A percentile compares a stretch with the other conserved stretches of the same genome.
These are phyloP conservation scores for Etheostoma spectabile DNA, from an alignment of 2,113 vertebrate genomes.

Conservation along the genomic window DNA sequence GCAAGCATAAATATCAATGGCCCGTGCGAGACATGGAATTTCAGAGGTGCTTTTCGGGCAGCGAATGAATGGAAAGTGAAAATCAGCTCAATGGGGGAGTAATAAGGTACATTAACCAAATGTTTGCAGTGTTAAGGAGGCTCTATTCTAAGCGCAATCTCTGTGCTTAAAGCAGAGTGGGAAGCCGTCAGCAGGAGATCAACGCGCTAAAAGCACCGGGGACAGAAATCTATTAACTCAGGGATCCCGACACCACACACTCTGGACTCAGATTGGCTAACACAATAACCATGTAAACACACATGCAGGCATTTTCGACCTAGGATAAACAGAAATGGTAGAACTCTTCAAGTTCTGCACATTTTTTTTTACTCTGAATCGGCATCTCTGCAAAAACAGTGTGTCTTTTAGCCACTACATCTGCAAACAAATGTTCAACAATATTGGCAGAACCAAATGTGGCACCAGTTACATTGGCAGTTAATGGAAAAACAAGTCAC, in stretches of 20 bases:
- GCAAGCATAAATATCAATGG: slow-evolving; percentile 77
- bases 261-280: slow-evolving; percentile 58
- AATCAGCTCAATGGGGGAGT: slow-evolving; percentile 70
- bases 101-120: slow-evolving; percentile 76
- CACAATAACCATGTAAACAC: slow-evolving; percentile 54
- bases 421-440: slow-evolving; percentile 1
- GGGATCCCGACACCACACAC: slow-evolving; percentile 34
- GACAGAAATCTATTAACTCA: slow-evolving; percentile 76
- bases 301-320: slow-evolving; percentile 48
- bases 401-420: background rate
- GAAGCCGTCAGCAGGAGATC: slow-evolving; percentile 76
- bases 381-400: slow-evolving; percentile 22
- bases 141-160: slow-evolving; percentile 56
- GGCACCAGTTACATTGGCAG: background rate
- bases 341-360: slow-evolving; percentile 19
- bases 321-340: slow-evolving; percentile 56
- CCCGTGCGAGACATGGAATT: slow-evolving; percentile 65
- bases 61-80: slow-evolving; percentile 69
- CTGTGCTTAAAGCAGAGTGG: slow-evolving; percentile 62
- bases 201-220: slow-evolving; percentile 67
- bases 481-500: background rate
- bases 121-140: slow-evolving; percentile 72
- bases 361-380: slow-evolving; percentile 5
- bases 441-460: slow-evolving; percentile 1
- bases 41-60: slow-evolving; percentile 56